Conservation (phyloP, 2,888 invertebrate genomes). For the Stomorhina lunata region DNA sequence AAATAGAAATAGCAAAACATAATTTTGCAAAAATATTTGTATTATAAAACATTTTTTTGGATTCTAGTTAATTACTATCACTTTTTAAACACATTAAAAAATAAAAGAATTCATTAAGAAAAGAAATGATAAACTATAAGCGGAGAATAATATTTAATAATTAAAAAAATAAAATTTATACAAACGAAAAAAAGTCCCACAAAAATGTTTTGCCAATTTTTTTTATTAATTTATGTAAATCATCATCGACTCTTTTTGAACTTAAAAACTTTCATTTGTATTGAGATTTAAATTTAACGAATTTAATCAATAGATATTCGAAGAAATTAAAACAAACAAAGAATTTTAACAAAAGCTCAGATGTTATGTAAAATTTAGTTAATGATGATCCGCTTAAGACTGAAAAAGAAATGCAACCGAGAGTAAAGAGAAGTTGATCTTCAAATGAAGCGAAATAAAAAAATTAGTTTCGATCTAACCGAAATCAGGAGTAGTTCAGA, state of each 20-base stretch:
- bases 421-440: constrained; percentile 7
- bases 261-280: constrained; percentile 61
- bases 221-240: constrained; percentile 48
- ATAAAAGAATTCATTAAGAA: not conserved
- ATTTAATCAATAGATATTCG: not conserved
- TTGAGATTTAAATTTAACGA: constrained; percentile 55
- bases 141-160: not conserved
- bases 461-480: constrained; percentile 43
- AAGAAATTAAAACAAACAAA: constrained; percentile 29
- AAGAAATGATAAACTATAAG: constrained; percentile 28
- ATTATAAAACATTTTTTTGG: no score
- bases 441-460: not conserved
- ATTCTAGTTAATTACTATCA: not conserved
- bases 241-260: not conserved
- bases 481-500: constrained; percentile 17
- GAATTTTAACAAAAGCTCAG: not conserved
- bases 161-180: constrained; percentile 20
- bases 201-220: not conserved
- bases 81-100: not conserved
- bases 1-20: no score
- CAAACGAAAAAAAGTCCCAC: not conserved
- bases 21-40: no score
- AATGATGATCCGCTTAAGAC: not conserved
- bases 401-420: not conserved
- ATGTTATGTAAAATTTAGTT: constrained; percentile 18